Evolutionary conservation across 2,113 vertebrate genomes (phyloP).

Genomic region (Actinemys pallida): DNA sequence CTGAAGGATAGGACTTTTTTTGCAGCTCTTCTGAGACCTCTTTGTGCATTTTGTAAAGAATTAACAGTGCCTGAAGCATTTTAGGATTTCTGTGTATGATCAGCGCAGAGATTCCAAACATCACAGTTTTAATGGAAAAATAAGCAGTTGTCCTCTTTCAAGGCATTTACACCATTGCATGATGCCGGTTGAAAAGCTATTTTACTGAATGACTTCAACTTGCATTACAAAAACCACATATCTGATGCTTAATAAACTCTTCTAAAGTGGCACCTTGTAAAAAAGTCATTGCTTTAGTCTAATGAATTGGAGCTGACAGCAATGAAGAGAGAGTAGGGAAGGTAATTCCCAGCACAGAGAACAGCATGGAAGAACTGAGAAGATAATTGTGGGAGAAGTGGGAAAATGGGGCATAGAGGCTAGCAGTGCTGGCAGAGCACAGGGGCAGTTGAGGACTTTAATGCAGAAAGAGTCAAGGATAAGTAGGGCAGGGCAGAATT

Average conservation of each 20-base stretch:
- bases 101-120: neutral
- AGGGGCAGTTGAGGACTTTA: neutral
- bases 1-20: neutral
- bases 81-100: neutral
- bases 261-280: neutral
- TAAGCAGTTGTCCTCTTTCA: neutral
- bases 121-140: neutral
- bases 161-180: neutral
- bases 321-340: neutral
- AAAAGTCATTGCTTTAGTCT: neutral
- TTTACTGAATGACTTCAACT: neutral
- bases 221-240: neutral
- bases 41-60: neutral
- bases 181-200: neutral
- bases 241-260: neutral
- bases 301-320: neutral
- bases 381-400: neutral
- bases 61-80: neutral
- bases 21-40: neutral
- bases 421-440: neutral
- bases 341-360: neutral
- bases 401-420: neutral
- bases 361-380: neutral
- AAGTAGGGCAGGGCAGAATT: neutral
- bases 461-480: neutral